Base-by-base conservation (phyloP, 2,888 invertebrate genomes). In the Drosophila tanythrix region DNA sequence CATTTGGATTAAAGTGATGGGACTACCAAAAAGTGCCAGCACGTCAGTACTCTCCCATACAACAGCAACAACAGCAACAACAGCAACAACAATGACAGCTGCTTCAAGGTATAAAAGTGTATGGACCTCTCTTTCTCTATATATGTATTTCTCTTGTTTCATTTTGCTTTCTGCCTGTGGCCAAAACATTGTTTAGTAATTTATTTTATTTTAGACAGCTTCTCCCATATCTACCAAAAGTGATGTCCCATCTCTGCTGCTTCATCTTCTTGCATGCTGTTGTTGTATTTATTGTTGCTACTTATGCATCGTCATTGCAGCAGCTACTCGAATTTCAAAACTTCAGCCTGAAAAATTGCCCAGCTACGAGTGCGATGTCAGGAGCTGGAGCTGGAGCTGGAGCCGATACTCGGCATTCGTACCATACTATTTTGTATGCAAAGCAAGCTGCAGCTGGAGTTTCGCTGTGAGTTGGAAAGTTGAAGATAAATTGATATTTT, bases 121-220 rank as follows among this genome's bases (percentile, higher is more conserved):
- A 43, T 51, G 63, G 46, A 27, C 3, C 29, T 52, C 43, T 33
- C 66, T 27, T 27, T 40, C 51, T 62, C 51, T 33, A 56, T 57
- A 58, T 56, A 63, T 43, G 1, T 21, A 33, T 55, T 35, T 51
- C 27, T 27, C 4, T 56, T 13, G 11, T 35, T 25, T 25, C 11
- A 27, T n/a, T 38, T 56, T 8, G 18, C n/a, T 18, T 56, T 56
- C 56, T 40, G 58, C 56, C 57, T 53, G 66, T 52, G 65, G 69
- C 60, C 70, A 60, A 71, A 81, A 83, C 90, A 90, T 90, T 90
- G 87, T 86, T 90, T 89, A 78, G 90, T 90, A 90, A 87, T 90
- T 87, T 89, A 86, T 87, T 87, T 90, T 81, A 79, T 87, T 87
- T 86, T 68, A 71, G 90, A 89, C 90, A 90, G 89, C 79, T 90